phyloP scores from a whole-genome alignment of 2,888 invertebrate genomes.

The Netelia inedita region DNA sequence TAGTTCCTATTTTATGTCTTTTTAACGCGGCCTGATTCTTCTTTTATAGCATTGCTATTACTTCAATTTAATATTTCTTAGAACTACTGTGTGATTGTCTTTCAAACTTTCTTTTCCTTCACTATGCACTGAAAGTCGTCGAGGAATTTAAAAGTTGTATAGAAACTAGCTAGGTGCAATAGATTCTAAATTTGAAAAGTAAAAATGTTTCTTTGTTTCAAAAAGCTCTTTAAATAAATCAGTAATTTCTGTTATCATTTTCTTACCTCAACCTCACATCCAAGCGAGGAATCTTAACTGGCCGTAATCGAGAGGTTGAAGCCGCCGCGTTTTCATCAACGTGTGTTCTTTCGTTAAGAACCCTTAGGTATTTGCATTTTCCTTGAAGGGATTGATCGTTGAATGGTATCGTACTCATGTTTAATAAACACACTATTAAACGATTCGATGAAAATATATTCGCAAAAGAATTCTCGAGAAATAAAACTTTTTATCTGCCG shows the following conservation, averaged over 20 bases:
- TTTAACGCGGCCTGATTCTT: too few relatives aligned
- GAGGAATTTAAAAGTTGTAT: too few relatives aligned
- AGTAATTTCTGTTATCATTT: background rate
- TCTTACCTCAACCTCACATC: constrained; percentile 19
- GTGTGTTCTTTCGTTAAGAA: constrained; percentile 24
- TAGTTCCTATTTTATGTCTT: too few relatives aligned
- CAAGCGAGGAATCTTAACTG: constrained; percentile 39
- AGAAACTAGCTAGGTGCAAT: too few relatives aligned
- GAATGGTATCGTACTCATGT: background rate
- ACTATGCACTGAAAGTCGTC: too few relatives aligned
- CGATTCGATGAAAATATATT: background rate
- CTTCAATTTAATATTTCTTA: too few relatives aligned
- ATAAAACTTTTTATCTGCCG: background rate
- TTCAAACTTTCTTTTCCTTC: too few relatives aligned
- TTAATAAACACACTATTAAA: background rate
- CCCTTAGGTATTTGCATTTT: constrained; percentile 24
- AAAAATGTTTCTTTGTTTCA: background rate
- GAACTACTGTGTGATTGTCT: too few relatives aligned
- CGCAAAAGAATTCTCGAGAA: background rate
- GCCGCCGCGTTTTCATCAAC: constrained; percentile 26
- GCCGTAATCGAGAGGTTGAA: constrained; percentile 32
- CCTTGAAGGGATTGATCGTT: background rate
- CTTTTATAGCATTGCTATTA: too few relatives aligned
- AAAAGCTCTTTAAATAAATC: background rate
- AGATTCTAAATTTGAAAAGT: too few relatives aligned